Conservation (phyloP, 2,888 invertebrate species). For the Eupithecia insigniata region DNA sequence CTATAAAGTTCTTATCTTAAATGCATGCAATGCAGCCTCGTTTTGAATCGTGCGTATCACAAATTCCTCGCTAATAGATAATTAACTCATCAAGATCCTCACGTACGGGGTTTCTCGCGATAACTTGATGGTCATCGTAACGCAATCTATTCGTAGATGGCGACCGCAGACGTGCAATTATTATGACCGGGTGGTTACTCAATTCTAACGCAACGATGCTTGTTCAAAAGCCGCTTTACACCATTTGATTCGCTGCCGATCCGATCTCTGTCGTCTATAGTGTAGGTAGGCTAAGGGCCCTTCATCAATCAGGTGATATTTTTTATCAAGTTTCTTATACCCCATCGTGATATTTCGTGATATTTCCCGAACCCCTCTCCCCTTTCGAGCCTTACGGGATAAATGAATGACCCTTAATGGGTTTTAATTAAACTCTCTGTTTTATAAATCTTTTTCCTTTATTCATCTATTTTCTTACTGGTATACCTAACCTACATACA, state of each 20-base stretch:
- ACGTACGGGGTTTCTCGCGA: neutral
- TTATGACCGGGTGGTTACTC: slow-evolving; percentile 33
- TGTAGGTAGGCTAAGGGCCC: no score
- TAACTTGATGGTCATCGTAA: slow-evolving; percentile 12
- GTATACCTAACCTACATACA: no score
- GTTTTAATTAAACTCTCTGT: no score
- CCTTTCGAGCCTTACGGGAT: no score
- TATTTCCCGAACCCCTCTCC: no score
- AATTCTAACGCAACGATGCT: slow-evolving; percentile 35
- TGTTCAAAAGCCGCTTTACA: slow-evolving; percentile 29
- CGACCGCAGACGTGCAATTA: slow-evolving; percentile 15
- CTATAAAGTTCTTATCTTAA: no score
- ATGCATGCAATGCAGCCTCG: no score
- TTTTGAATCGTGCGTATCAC: neutral
- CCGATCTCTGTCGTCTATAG: neutral
- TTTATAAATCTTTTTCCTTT: neutral
- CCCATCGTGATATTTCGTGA: no score
- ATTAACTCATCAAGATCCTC: neutral
- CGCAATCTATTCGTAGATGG: slow-evolving; percentile 12
- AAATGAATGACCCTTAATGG: no score
- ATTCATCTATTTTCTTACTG: no score
- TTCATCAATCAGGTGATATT: no score
- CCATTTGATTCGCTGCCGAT: neutral
- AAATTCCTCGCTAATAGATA: neutral
- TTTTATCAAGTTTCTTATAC: no score